These are phyloP conservation scores for Heliangelus exortis DNA, from an alignment of 2,797 vertebrate species.

Conservation along the genomic window DNA sequence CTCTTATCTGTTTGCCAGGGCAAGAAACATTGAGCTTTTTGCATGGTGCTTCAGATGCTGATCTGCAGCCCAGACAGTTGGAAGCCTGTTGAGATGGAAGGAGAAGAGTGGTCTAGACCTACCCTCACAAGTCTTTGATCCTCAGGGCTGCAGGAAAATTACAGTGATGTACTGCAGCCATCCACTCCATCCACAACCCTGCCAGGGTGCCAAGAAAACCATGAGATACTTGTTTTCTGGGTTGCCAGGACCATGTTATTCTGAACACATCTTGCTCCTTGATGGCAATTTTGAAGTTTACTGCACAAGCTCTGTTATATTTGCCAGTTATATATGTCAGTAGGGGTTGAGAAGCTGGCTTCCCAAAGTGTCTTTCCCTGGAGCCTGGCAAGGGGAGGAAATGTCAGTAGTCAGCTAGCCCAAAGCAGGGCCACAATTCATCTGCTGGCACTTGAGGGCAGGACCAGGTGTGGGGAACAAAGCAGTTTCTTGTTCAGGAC, in stretches of 20 bases:
- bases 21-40: neutral
- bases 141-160: neutral
- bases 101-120: neutral
- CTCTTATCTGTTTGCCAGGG: neutral
- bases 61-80: neutral
- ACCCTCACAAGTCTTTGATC: neutral
- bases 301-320: neutral
- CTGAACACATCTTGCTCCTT: neutral
- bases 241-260: neutral
- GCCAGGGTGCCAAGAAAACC: neutral
- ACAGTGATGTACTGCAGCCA: neutral
- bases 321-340: no score
- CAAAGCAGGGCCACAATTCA: neutral
- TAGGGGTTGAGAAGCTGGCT: neutral
- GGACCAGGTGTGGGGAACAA: neutral
- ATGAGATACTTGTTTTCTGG: neutral
- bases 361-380: neutral
- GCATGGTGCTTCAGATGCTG: neutral
- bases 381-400: neutral
- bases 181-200: neutral
- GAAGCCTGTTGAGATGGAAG: neutral
- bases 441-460: neutral
- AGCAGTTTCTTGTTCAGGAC: neutral
- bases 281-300: neutral
- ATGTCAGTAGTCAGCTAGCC: neutral